Conservation (phyloP, 2,113 vertebrate genomes). For the Phainopepla nitens region DNA sequence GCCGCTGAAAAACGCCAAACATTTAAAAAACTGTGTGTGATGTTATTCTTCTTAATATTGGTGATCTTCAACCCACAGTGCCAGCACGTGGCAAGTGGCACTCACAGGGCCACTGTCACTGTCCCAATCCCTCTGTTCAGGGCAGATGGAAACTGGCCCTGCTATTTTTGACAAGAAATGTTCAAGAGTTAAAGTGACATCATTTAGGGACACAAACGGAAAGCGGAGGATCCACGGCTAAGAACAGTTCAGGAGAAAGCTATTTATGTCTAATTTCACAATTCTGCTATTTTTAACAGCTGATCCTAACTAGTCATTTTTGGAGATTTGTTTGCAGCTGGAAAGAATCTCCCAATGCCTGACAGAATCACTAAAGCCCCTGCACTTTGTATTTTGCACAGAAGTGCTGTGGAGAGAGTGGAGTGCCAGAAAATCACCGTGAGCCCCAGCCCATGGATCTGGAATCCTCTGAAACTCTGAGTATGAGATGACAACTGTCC, state of each 20-base stretch:
- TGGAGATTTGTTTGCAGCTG: background rate
- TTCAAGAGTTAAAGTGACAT: background rate
- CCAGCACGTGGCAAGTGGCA: fast-evolving
- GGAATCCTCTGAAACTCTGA: background rate
- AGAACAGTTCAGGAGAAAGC: background rate
- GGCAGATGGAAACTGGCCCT: background rate
- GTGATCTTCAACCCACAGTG: background rate
- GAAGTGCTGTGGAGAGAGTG: no score
- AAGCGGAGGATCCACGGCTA: background rate
- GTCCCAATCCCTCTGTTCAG: background rate
- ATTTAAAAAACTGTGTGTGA: background rate
- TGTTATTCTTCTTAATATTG: background rate
- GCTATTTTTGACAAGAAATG: background rate
- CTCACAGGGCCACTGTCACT: background rate
- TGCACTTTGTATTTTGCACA: background rate
- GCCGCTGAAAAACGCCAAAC: background rate
- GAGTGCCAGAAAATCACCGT: background rate
- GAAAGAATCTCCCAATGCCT: background rate
- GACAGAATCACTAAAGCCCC: background rate
- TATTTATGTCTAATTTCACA: background rate
- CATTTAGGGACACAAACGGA: background rate
- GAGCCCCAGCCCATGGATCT: background rate
- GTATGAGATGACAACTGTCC: background rate
- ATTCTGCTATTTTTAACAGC: background rate
- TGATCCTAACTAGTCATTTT: background rate